Evolutionary conservation across 1,140 invertebrate genomes (phyloP), one percentile per base, ranked within the genome.

Genomic region (Nomia melanderi): DNA sequence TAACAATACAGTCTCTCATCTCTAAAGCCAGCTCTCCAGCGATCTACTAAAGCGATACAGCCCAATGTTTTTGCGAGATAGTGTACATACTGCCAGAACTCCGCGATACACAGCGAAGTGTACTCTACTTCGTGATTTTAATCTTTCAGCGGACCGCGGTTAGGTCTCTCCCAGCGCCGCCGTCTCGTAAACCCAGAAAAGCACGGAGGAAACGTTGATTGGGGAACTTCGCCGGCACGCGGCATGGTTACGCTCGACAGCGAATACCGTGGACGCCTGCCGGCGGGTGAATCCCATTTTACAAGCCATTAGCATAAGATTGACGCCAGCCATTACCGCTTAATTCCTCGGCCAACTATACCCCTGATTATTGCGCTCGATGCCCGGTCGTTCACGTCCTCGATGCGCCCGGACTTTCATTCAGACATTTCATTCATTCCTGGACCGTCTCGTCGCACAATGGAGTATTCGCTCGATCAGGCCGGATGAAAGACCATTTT

Each of bases 271-370:
- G 33, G 23, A 25, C 59, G 59, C n/a, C 59, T 39, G 2, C n/a
- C 17, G 23, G 23, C 33, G 41, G 25, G 29, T 44, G 44, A 65
- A 65, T 65, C 63, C 41, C 9, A 65, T 50, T 65, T 65, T 65
- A 65, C 63, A 65, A 65, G 14, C 63, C 63, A 65, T 65, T 65
- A 65, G 63, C 63, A 65, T 65, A 50, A 65, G 63, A 65, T 65
- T 65, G 41, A 65, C n/a, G 63, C 41, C 63, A 4, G 63, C 31
- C 20, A 36, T n/a, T 60, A 39, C 20, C 17, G 25, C 41, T 65
- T 31, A 47, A 47, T 50, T 25, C 63, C 17, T n/a, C n/a, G 63
- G 27, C 63, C 63, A n/a, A 41, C 41, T 25, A n/a, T 9, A 17
- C 27, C 2, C 14, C 25, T n/a, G 33, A 50, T 47, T 65, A 65